Base-by-base conservation (phyloP, 2,113 vertebrate genomes). In the Conger conger region DNA sequence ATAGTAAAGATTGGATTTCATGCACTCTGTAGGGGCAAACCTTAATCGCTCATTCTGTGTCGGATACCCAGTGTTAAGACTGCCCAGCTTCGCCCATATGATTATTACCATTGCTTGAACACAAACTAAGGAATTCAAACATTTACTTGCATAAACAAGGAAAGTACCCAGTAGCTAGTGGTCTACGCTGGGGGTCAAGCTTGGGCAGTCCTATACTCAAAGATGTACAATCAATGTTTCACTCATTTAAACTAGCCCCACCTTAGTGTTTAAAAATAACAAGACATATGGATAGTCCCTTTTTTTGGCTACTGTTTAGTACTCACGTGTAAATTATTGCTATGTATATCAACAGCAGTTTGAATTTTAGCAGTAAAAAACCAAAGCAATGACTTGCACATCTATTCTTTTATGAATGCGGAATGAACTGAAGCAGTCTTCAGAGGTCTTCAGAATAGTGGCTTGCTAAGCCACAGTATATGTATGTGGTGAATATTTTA, bases 11-110 rank as follows among this genome's bases (percentile, higher is more conserved):
- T 30, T 50, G 40, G 68, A 6, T n/a, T 8, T 27, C 15, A 20
- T 30, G 15, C 83, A 5, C 38, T 42, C 3, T 33, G 13, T 45
- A 36, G 60, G 78, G 84, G 84, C 84, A 85, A 81, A 81, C 84
- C 68, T 85, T 45, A 54, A 85, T 80, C 17, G 68, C 77, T 20
- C 53, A 79, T 42, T 45, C 4, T 76, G 78, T 81, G 79, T 85
- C 84, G 84, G 79, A 85, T 81, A 81, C 84, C 79, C 84, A 81
- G 81, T 45, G 76, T 45, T n/a, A 36, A 63, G 54, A n/a, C 78
- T 68, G 5, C 30, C 79, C 84, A 81, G 60, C 27, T 84, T 54
- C 60, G 68, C 17, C 57, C 57, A 37, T 35, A 54, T 38, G 13
- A 20, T 57, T 84, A 35, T 36, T 33, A 27, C 76, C 40, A 15